phyloP scores from a whole-genome alignment of 1,140 invertebrate species.

The Drosophila lacertosa region DNA sequence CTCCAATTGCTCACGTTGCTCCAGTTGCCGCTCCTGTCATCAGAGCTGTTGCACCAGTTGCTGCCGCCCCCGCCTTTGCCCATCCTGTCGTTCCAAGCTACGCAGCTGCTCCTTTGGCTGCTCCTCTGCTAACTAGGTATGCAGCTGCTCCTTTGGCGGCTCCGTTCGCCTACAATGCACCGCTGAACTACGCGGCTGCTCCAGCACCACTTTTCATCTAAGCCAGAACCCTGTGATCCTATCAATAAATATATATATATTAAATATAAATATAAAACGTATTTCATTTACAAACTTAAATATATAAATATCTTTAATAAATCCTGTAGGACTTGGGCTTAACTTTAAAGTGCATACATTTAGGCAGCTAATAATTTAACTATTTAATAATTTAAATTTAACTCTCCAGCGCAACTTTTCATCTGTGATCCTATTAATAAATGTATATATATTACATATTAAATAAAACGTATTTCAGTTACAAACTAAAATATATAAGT shows the following conservation, averaged over 20 bases:
- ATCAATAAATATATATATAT: too few relatives aligned
- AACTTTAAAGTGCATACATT: too few relatives aligned
- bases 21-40: conserved; percentile 30
- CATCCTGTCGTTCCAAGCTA: conserved; percentile 28
- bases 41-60: conserved; percentile 13
- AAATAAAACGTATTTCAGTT: too few relatives aligned
- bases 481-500: too few relatives aligned
- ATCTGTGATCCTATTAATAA: conserved; percentile 21
- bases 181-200: conserved; percentile 23
- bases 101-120: conserved; percentile 34
- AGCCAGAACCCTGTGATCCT: too few relatives aligned
- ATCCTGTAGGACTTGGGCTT: too few relatives aligned
- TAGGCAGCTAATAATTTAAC: too few relatives aligned
- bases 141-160: conserved; percentile 9
- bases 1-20: conserved; percentile 43
- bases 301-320: too few relatives aligned
- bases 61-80: background rate
- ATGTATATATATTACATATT: conserved; percentile 11
- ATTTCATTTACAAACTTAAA: too few relatives aligned
- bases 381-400: too few relatives aligned
- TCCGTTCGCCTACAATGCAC: conserved; percentile 4
- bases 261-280: too few relatives aligned
- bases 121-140: background rate
- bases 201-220: conserved; percentile 33
- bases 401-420: too few relatives aligned